A percentile compares a stretch with the other conserved stretches of the same genome.
Evolutionary conservation across 2,113 vertebrate species (phyloP).

Genomic region (Phylloscopus whistleri): DNA sequence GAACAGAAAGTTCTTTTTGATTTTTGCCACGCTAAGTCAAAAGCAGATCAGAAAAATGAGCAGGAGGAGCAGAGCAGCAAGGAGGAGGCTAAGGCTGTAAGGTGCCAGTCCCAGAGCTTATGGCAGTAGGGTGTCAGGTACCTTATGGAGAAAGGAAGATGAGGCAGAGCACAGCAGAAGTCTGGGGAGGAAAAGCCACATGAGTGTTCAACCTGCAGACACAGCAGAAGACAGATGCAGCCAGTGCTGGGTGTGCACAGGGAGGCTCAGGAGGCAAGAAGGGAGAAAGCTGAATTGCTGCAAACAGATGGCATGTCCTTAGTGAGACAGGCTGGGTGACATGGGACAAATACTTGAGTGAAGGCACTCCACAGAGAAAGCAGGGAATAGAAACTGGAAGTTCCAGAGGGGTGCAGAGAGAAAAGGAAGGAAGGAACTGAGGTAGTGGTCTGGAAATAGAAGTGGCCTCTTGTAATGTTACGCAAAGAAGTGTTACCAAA

Average conservation of each 20-base stretch:
- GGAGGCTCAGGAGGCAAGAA: not conserved
- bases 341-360: not conserved
- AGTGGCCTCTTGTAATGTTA: not conserved
- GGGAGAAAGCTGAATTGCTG: not conserved
- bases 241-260: not conserved
- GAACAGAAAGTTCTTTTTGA: not conserved
- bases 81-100: not conserved
- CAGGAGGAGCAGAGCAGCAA: not conserved
- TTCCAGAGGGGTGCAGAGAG: not conserved
- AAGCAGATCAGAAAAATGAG: not conserved
- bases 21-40: not conserved
- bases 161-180: not conserved
- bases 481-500: not conserved
- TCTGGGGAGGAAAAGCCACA: not conserved
- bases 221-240: not conserved
- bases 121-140: not conserved
- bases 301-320: not conserved
- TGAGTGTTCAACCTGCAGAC: accelerated
- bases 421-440: not conserved
- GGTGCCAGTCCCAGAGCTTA: not conserved
- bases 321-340: not conserved
- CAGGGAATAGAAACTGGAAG: not conserved
- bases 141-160: not conserved
- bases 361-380: not conserved
- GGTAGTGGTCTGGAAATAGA: not conserved